A percentile compares a stretch with the other conserved stretches of the same genome.
Conservation (phyloP, 2,113 vertebrate species). For the Dendropsophus ebraccatus region DNA sequence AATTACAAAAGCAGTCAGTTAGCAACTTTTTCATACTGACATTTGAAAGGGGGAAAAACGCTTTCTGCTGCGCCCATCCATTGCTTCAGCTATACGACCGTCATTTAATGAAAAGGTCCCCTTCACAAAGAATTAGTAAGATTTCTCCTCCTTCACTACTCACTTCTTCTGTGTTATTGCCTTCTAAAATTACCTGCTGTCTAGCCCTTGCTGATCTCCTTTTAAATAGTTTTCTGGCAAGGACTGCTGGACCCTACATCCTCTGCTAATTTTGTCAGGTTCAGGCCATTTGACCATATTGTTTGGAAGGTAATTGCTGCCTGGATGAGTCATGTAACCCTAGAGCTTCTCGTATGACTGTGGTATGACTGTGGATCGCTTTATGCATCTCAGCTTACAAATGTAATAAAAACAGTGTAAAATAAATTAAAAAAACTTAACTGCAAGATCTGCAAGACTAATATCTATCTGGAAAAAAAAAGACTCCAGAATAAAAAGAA, state of each 20-base stretch:
- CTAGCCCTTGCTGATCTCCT: constrained; percentile 45
- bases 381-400: constrained; percentile 55
- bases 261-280: constrained; percentile 53
- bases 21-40: constrained; percentile 47
- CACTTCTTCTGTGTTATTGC: constrained; percentile 42
- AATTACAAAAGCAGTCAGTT: constrained; percentile 52
- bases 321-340: constrained; percentile 52
- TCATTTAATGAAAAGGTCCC: constrained; percentile 53
- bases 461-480: constrained; percentile 20
- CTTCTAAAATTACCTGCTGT: constrained; percentile 59
- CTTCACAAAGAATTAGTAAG: constrained; percentile 48
- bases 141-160: constrained; percentile 44
- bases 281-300: constrained; percentile 55
- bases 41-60: constrained; percentile 41
- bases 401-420: constrained; percentile 57
- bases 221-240: constrained; percentile 53
- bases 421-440: constrained; percentile 53
- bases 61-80: constrained; percentile 32
- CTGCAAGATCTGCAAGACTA: constrained; percentile 30
- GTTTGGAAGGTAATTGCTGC: constrained; percentile 56
- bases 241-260: constrained; percentile 37
- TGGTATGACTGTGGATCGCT: constrained; percentile 14
- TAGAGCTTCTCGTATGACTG: constrained; percentile 39
- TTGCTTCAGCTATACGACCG: constrained; percentile 29
- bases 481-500: constrained; percentile 3